phyloP scores from a whole-genome alignment of 2,888 invertebrate genomes.

The Fabriciana adippe region DNA sequence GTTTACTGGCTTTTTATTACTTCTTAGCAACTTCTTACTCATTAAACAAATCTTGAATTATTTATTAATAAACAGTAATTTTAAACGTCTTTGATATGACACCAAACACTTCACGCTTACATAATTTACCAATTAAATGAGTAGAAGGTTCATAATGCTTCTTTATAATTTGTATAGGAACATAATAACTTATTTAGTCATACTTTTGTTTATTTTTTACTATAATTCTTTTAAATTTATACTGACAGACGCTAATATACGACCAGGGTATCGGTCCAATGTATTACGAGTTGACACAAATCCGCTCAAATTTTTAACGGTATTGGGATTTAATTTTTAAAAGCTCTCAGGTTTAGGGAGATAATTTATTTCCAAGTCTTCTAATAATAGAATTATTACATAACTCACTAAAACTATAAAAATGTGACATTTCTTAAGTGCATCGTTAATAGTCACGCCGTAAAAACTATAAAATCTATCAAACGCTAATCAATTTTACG shows the following conservation, averaged over 20 bases:
- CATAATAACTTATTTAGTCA: conserved; percentile 25
- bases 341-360: conserved; percentile 55
- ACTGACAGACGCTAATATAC: conserved; percentile 37
- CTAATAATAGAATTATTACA: conserved; percentile 65
- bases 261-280: conserved; percentile 51
- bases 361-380: conserved; percentile 56
- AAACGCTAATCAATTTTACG: conserved; percentile 18
- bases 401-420: conserved; percentile 45
- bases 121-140: conserved; percentile 3
- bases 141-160: not conserved
- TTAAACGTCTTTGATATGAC: conserved; percentile 15
- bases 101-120: conserved; percentile 2
- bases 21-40: conserved; percentile 30
- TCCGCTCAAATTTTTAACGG: conserved; percentile 78
- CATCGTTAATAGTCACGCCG: conserved; percentile 26
- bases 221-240: conserved; percentile 23
- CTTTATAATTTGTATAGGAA: conserved; percentile 17
- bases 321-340: conserved; percentile 57
- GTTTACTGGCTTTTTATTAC: conserved; percentile 47
- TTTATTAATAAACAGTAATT: conserved; percentile 8
- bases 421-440: conserved; percentile 32
- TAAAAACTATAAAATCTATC: conserved; percentile 15
- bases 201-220: conserved; percentile 24
- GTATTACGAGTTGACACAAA: conserved; percentile 73
- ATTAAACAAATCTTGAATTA: conserved; percentile 22